Percentiles rank a stretch among this genome's conserved stretches.
These are phyloP conservation scores for Oenanthe melanoleuca DNA, from an alignment of 2,113 vertebrate genomes.

Conservation along the genomic window DNA sequence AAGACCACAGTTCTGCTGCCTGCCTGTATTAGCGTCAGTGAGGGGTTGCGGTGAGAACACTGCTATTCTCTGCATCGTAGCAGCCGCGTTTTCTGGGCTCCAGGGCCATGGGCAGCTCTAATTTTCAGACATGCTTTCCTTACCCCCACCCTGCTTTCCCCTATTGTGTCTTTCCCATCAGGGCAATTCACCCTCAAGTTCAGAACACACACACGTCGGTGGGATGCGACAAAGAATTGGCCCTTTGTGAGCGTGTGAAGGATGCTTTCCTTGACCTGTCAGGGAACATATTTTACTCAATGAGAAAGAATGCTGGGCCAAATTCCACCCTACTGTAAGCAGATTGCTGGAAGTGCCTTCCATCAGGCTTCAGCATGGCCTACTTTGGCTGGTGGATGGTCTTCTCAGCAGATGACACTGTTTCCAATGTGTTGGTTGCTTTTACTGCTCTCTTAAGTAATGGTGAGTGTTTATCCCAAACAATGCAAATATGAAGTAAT, in stretches of 20 bases:
- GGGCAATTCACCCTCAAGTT: slow-evolving; percentile 28
- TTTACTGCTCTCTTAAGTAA: slow-evolving; percentile 13
- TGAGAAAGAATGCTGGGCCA: slow-evolving; percentile 29
- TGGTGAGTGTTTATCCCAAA: not conserved
- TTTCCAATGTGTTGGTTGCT: not conserved
- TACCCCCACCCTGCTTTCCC: not conserved
- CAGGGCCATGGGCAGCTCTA: not conserved
- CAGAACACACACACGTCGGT: not conserved
- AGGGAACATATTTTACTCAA: slow-evolving; percentile 24
- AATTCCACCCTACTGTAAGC: slow-evolving; percentile 43
- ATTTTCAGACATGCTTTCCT: slow-evolving; percentile 5
- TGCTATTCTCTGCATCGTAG: not conserved
- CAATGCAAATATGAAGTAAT: slow-evolving; percentile 27
- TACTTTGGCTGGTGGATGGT: not conserved
- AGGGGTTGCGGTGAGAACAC: not conserved
- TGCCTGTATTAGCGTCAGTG: not conserved
- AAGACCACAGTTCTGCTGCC: not conserved
- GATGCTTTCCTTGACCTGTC: slow-evolving; percentile 59
- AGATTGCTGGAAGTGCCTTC: not conserved
- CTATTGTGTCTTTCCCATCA: slow-evolving; percentile 41
- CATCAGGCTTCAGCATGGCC: not conserved
- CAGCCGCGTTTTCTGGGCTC: not conserved
- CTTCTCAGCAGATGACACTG: not conserved
- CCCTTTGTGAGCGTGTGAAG: slow-evolving; percentile 41
- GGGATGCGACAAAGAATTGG: not conserved